Conservation (phyloP, 2,113 vertebrate species). For the Callaeas wilsoni region DNA sequence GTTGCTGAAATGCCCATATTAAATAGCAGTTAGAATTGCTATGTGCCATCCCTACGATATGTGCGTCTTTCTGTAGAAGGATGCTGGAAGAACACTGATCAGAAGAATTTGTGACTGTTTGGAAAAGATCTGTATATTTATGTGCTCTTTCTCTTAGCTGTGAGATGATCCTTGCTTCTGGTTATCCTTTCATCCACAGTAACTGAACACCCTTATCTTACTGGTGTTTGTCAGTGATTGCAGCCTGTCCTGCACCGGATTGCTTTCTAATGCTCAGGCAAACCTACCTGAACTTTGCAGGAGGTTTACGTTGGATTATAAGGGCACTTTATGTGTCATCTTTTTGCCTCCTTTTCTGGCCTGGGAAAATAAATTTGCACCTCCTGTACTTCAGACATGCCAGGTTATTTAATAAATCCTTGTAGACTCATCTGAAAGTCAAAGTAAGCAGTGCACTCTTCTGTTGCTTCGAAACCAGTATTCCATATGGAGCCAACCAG, state of each 20-base stretch:
- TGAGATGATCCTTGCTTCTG: background rate
- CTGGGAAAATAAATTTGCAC: background rate
- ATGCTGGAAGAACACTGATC: background rate
- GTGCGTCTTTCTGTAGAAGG: rapidly evolving
- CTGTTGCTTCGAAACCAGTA: background rate
- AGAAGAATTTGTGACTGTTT: background rate
- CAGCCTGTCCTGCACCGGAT: background rate
- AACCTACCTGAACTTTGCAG: background rate
- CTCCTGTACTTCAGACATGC: rapidly evolving
- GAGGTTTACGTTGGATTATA: background rate
- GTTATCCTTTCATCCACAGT: background rate
- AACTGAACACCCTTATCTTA: background rate
- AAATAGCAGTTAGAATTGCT: background rate
- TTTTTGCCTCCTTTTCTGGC: background rate
- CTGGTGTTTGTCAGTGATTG: background rate
- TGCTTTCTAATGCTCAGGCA: background rate
- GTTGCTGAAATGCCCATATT: background rate
- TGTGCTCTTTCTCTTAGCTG: background rate
- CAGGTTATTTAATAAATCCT: background rate
- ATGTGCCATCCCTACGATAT: background rate
- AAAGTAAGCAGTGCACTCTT: background rate
- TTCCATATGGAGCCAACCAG: background rate
- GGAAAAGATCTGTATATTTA: background rate
- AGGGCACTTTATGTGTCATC: rapidly evolving
- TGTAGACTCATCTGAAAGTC: background rate